Base-by-base conservation (phyloP, 37 sponge, comb jelly and placozoan species). In the Agelas oroides region DNA sequence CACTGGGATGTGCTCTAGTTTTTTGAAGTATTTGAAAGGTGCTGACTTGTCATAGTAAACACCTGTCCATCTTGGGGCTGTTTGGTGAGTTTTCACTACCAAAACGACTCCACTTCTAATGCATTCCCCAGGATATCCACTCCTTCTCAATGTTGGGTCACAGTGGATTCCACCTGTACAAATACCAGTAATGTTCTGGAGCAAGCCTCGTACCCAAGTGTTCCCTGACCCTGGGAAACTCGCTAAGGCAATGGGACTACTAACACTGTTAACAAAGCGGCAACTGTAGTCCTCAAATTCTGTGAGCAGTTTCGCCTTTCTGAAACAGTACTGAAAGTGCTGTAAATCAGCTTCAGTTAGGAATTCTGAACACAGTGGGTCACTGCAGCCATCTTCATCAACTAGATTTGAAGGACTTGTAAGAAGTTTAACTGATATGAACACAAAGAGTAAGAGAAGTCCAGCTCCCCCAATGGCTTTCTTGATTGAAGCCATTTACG, bases 151-250 rank as follows among this genome's bases (percentile, higher is more conserved):
- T 8, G 52, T 25, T 0, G 34, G 30, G 56, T 90, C 86, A 75
- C 91, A 90, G 77, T 81, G 80, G 5, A 81, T 52, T 11, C 55
- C 80, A 24, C 91, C 91, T 33, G 91, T 90, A 56, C 82, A 90
- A 0, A 90, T 30, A n/a, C 91, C 91, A 24, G 91, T 90, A n/a
- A 62, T 76, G 28, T 52, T 38, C 52, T 90, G 71, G 36, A 90
- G 62, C 38, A 90, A 65, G 0, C 79, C 85, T 25, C 90, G 39
- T 2, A 84, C 73, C 90, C 90, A 90, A 13, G 90, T 90, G 70
- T 90, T 90, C 0, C 90, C 90, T 16, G 84, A 82, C 0, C 90
- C 90, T 0, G 85, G 85, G 55, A 67, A 84, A 35, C 85, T 84
- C 21, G 85, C 85, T 16, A 90, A 74, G 18, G 74, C 90, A n/a